Conservation (phyloP, 2,888 invertebrate genomes). For the Epistrophella euchroma region DNA sequence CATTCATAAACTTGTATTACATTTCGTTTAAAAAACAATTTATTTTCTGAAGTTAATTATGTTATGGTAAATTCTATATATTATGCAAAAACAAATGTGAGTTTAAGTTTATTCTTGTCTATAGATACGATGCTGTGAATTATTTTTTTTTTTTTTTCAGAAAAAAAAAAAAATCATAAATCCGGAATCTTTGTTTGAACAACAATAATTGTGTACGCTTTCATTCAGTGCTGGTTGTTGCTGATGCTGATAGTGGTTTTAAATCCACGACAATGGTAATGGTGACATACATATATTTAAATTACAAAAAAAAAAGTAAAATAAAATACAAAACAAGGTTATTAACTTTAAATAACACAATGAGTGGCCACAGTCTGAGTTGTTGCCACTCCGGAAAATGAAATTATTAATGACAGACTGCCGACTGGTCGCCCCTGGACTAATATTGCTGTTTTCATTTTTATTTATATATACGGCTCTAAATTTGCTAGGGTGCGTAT, state of each 20-base stretch:
- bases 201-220: constrained; percentile 28
- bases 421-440: constrained; percentile 75
- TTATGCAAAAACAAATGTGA: constrained; percentile 8
- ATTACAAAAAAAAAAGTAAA: constrained; percentile 10
- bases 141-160: constrained; percentile 11
- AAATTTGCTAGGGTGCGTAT: constrained; percentile 44
- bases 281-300: constrained; percentile 47
- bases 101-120: constrained; percentile 27
- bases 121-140: constrained; percentile 8
- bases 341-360: constrained; percentile 69
- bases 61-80: constrained; percentile 24
- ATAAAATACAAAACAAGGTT: constrained; percentile 67
- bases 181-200: constrained; percentile 59
- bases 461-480: constrained; percentile 4
- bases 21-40: constrained; percentile 34
- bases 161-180: constrained; percentile 31
- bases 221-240: constrained; percentile 4
- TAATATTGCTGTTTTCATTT: constrained; percentile 51
- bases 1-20: constrained; percentile 53
- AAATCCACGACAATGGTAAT: constrained; percentile 28
- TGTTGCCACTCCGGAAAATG: constrained; percentile 75
- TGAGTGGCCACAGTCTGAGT: constrained; percentile 69
- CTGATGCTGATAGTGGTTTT: constrained; percentile 19
- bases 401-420: constrained; percentile 73
- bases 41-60: constrained; percentile 39